Evolutionary conservation across 1,140 invertebrate species (phyloP).

Genomic region (Chelonus insularis): DNA sequence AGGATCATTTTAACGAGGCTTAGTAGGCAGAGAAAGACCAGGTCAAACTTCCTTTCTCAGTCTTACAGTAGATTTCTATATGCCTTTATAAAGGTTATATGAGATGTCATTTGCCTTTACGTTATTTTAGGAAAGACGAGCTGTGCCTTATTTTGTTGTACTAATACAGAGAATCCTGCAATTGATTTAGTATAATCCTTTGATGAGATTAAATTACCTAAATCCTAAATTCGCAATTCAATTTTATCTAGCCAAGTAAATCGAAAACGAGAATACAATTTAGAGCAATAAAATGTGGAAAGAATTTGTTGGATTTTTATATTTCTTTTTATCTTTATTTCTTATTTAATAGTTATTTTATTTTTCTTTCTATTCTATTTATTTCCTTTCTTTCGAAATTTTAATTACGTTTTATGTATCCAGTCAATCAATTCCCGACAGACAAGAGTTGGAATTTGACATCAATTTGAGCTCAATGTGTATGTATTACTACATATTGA

Average conservation of each 20-base stretch:
- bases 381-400: too few species aligned
- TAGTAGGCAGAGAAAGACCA: slow-evolving; percentile 28
- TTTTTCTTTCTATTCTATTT: too few species aligned
- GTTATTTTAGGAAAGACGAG: slow-evolving; percentile 14
- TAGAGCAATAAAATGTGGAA: too few species aligned
- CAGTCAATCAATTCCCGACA: too few species aligned
- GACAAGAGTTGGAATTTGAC: too few species aligned
- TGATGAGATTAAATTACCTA: slow-evolving; percentile 9
- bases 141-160: slow-evolving; percentile 9
- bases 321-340: too few species aligned
- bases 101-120: slow-evolving; percentile 23
- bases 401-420: too few species aligned
- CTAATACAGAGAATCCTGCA: not conserved
- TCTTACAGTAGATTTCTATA: not conserved
- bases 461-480: too few species aligned
- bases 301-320: too few species aligned
- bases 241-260: not conserved
- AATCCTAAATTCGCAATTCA: not conserved
- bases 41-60: slow-evolving; percentile 32
- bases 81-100: not conserved
- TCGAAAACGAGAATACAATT: not conserved
- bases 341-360: too few species aligned
- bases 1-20: slow-evolving; percentile 45
- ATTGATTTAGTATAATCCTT: slow-evolving; percentile 5
- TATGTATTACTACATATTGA: too few species aligned